Conservation (phyloP, 2,113 vertebrate genomes). For the Pygathrix nemaeus region DNA sequence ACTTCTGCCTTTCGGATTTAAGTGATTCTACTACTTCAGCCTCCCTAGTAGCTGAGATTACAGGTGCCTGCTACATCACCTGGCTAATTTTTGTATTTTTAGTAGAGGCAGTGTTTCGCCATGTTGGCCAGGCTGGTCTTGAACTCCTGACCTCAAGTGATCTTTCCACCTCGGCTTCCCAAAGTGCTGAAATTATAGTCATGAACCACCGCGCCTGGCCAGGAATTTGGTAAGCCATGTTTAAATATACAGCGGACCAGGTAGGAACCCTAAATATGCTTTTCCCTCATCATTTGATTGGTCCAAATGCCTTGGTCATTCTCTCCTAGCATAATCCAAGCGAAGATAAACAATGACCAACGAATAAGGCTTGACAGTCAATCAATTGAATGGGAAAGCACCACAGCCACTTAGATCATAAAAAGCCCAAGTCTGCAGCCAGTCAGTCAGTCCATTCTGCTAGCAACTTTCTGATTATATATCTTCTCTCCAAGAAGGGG, state of each 20-base stretch:
- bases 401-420: background rate
- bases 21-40: too few relatives aligned
- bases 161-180: too few relatives aligned
- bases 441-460: background rate
- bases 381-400: background rate
- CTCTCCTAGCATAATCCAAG: background rate
- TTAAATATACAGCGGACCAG: background rate
- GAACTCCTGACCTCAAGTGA: too few relatives aligned
- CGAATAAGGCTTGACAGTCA: background rate
- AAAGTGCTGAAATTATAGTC: too few relatives aligned
- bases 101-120: too few relatives aligned
- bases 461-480: background rate
- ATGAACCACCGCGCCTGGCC: too few relatives aligned
- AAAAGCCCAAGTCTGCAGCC: background rate
- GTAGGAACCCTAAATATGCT: background rate
- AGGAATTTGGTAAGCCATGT: background rate
- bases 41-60: too few relatives aligned
- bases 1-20: too few relatives aligned
- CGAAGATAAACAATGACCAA: background rate
- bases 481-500: background rate
- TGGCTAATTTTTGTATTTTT: too few relatives aligned
- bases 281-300: background rate
- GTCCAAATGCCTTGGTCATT: background rate
- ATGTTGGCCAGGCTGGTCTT: too few relatives aligned
- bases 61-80: too few relatives aligned